Evolutionary conservation across 2,797 vertebrate genomes (phyloP).

Genomic region (Poecilia velifera): DNA sequence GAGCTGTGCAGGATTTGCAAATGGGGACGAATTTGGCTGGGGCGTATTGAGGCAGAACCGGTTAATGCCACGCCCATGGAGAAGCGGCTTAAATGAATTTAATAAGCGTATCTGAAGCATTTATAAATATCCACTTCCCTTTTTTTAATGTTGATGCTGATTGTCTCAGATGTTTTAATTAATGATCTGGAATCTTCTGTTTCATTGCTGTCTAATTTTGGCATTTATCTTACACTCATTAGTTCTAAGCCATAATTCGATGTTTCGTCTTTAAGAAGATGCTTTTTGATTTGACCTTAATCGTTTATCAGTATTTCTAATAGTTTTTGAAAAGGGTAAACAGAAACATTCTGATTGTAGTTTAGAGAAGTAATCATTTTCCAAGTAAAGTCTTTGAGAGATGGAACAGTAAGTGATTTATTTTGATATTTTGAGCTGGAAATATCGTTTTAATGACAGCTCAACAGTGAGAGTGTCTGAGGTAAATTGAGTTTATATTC

Average conservation of each 20-base stretch:
- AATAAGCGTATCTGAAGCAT: background rate
- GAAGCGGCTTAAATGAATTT: background rate
- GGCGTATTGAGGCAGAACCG: background rate
- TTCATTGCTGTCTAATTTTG: background rate
- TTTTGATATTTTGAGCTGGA: background rate
- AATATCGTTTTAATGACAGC: background rate
- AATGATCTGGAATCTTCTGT: background rate
- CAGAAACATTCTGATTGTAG: background rate
- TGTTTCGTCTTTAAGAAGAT: background rate
- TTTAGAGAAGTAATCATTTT: background rate
- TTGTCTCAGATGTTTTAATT: background rate
- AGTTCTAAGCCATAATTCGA: no score
- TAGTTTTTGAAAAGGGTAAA: background rate
- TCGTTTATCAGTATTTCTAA: background rate
- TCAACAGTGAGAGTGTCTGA: background rate
- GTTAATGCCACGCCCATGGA: background rate
- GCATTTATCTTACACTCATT: background rate
- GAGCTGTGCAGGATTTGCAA: background rate
- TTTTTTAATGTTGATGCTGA: background rate
- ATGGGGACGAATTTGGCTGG: background rate
- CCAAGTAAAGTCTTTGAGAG: background rate
- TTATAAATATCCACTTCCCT: background rate
- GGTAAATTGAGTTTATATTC: background rate
- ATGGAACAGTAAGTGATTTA: background rate
- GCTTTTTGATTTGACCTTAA: background rate